phyloP scores from a whole-genome alignment of 2,797 vertebrate genomes.

The Oceanodroma leucorhoa region DNA sequence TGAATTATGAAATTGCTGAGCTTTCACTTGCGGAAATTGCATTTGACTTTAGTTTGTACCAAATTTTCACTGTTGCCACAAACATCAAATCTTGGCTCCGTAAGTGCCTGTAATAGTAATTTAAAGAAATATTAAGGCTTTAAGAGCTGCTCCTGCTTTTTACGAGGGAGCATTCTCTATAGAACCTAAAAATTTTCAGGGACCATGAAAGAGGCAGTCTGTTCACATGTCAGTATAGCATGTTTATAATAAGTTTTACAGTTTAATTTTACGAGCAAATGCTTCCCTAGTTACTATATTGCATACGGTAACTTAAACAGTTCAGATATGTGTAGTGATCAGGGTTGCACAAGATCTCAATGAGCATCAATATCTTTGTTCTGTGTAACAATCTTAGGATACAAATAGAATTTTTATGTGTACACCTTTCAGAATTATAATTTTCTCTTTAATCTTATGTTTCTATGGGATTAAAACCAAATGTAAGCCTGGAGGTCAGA shows the following conservation, averaged over 20 bases:
- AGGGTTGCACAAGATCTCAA: background rate
- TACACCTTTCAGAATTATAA: background rate
- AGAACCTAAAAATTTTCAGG: background rate
- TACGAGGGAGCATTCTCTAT: background rate
- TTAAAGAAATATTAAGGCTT: background rate
- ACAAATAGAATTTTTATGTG: background rate
- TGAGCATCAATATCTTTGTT: background rate
- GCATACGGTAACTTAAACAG: fast-evolving
- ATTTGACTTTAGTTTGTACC: background rate
- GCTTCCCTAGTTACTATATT: background rate
- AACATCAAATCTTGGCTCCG: fast-evolving
- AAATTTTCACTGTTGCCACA: background rate
- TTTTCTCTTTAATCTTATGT: background rate
- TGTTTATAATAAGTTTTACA: background rate
- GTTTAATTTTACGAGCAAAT: background rate
- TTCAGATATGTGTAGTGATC: background rate
- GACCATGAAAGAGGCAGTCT: background rate
- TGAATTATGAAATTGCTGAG: background rate
- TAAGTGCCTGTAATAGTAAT: background rate
- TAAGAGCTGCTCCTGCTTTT: background rate
- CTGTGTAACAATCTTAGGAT: background rate
- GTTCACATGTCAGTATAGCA: background rate
- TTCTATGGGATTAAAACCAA: background rate
- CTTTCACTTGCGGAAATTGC: background rate
- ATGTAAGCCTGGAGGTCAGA: background rate